A percentile compares a stretch with the other conserved stretches of the same genome.
These are phyloP conservation scores for Nesogale talazaci DNA, from an alignment of 2,113 vertebrate species.

Conservation along the genomic window DNA sequence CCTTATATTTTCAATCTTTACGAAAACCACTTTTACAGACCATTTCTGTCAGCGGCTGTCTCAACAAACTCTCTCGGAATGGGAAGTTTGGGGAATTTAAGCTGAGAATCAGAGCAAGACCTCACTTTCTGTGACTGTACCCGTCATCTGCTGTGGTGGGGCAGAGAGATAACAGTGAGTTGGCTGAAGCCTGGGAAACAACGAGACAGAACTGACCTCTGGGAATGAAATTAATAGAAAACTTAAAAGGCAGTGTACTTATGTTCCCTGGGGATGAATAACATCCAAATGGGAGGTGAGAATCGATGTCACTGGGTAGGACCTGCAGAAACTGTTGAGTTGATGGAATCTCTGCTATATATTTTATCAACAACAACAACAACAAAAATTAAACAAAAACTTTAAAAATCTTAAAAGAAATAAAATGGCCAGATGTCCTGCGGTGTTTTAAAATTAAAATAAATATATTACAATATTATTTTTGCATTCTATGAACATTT, in stretches of 20 bases:
- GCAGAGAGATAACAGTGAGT: neutral
- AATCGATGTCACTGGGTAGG: neutral
- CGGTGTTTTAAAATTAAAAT: no score
- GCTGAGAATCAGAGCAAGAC: conserved; percentile 4
- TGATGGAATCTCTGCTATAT: neutral
- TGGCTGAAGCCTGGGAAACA: neutral
- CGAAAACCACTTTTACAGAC: conserved; percentile 15
- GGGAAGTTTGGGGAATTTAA: neutral
- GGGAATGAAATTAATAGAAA: neutral
- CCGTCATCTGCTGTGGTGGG: neutral
- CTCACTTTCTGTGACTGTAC: neutral
- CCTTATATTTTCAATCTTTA: conserved; percentile 48
- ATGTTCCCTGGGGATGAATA: neutral
- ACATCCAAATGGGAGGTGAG: neutral
- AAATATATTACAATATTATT: no score
- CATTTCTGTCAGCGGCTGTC: conserved; percentile 26
- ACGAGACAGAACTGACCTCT: neutral
- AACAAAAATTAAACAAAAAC: neutral
- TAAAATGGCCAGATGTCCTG: no score
- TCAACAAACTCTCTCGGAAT: neutral
- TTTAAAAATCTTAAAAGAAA: neutral
- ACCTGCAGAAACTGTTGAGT: neutral
- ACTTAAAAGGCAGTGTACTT: neutral
- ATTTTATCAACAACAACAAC: neutral
- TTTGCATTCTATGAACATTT: no score